phyloP scores from a whole-genome alignment of 2,888 invertebrate genomes.

The Yponomeuta malinellus region DNA sequence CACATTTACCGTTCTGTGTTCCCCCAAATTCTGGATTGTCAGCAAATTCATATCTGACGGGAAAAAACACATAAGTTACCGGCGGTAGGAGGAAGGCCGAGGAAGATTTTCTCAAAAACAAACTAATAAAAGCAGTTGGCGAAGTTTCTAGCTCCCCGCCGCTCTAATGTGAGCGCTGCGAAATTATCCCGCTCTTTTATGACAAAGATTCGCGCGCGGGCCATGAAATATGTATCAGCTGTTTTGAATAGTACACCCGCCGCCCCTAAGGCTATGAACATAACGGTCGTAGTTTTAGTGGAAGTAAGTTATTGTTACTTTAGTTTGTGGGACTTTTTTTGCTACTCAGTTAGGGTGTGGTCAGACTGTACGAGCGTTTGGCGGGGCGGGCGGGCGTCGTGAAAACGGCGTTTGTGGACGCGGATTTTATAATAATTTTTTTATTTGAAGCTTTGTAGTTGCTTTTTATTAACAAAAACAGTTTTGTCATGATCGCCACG shows the following conservation, averaged over 20 bases:
- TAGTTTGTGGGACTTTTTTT: not conserved
- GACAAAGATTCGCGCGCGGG: conserved; percentile 21
- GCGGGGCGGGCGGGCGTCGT: too few relatives aligned
- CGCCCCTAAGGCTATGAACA: not conserved
- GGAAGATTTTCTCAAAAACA: conserved; percentile 7
- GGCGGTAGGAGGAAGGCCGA: not conserved
- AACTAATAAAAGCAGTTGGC: conserved; percentile 2
- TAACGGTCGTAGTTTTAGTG: not conserved
- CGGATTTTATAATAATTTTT: too few relatives aligned
- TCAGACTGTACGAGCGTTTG: too few relatives aligned
- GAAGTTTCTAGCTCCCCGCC: not conserved
- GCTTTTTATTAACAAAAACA: too few relatives aligned
- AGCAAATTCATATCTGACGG: not conserved
- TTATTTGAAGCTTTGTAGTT: too few relatives aligned
- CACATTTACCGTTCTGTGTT: not conserved
- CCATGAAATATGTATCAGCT: conserved; percentile 56
- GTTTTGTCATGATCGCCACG: too few relatives aligned
- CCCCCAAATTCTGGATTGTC: not conserved
- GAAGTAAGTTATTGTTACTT: not conserved
- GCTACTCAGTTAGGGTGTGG: not conserved
- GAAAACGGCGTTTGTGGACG: too few relatives aligned
- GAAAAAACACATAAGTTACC: conserved; percentile 1
- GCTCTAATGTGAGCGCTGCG: conserved; percentile 26
- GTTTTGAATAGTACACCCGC: conserved; percentile 41
- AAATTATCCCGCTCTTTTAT: conserved; percentile 31